Evolutionary conservation across 2,888 invertebrate species (phyloP).

Genomic region (Deilephila porcellus): DNA sequence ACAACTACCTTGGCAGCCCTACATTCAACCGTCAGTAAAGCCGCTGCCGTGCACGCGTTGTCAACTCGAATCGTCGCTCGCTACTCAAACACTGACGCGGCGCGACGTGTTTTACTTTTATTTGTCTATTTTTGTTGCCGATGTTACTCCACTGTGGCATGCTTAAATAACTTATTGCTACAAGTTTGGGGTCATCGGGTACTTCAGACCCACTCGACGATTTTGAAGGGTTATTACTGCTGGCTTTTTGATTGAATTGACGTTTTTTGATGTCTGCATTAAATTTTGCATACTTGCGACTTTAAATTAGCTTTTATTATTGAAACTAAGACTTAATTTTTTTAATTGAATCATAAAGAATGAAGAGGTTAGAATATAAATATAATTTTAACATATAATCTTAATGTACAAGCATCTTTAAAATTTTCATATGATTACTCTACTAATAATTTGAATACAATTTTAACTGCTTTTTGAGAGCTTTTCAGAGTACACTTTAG

Average conservation of each 20-base stretch:
- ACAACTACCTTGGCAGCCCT: conserved; percentile 15
- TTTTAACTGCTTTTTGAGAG: no score
- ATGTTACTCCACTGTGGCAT: conserved; percentile 44
- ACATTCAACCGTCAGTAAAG: conserved; percentile 20
- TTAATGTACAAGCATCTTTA: no score
- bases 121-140: conserved; percentile 47
- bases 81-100: conserved; percentile 48
- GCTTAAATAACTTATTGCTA: conserved; percentile 21
- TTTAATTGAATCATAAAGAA: no score
- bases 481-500: no score
- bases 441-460: no score
- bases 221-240: conserved; percentile 31
- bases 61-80: conserved; percentile 56
- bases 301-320: not conserved
- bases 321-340: no score
- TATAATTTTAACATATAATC: no score
- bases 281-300: not conserved
- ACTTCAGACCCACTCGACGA: conserved; percentile 9
- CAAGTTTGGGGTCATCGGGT: conserved; percentile 12
- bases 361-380: no score
- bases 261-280: not conserved
- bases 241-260: conserved; percentile 26
- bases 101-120: conserved; percentile 41
- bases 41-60: conserved; percentile 50
- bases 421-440: no score